Base-by-base conservation (phyloP, 2,888 invertebrate genomes). In the Hydraecia micacea region DNA sequence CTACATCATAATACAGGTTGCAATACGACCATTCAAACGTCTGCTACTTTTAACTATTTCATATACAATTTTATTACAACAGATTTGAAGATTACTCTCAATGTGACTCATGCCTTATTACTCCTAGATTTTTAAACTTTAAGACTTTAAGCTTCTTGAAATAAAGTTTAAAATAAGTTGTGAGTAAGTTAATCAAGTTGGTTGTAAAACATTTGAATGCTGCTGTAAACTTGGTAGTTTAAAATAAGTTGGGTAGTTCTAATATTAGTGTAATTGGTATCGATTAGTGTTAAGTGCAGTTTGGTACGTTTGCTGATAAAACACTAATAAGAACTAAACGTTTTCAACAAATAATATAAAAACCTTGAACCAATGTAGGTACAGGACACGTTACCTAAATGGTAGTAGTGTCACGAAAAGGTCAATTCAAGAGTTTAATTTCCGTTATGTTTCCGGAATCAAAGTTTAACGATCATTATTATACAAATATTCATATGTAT, bases 1-100 rank as follows among this genome's bases (percentile, higher is more conserved):
- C 85, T 66, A 78, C 83, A 83, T 79, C 73, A 79, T 81, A 85
- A 76, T 81, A 83, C 87, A 89, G 84, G 89, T 88, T 86, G 86
- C 87, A 78, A 42, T 79, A 76, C 36, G 63, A 72, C 73, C 67
- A 58, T 65, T 49, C 76, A 79, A 87, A 65, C 82, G 82, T 84
- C 84, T 86, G 83, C 63, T 76, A 66, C 69, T 81, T 84, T 78
- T 65, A 83, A 42, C 60, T 63, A 70, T 85, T 83, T 81, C 71
- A 87, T 77, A 79, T 76, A 62, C 70, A 79, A 36, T 81, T 88
- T 88, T 88, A 88, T 81, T 80, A 8, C 86, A 65, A 60, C 58
- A 67, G 75, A 83, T 82, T 79, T 77, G 21, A 63, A 85, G 76
- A 85, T 81, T 83, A 67, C 52, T 76, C 73, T 39, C 63, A 79